phyloP scores from a whole-genome alignment of 2,113 vertebrate genomes.

The Grammomys surdaster region DNA sequence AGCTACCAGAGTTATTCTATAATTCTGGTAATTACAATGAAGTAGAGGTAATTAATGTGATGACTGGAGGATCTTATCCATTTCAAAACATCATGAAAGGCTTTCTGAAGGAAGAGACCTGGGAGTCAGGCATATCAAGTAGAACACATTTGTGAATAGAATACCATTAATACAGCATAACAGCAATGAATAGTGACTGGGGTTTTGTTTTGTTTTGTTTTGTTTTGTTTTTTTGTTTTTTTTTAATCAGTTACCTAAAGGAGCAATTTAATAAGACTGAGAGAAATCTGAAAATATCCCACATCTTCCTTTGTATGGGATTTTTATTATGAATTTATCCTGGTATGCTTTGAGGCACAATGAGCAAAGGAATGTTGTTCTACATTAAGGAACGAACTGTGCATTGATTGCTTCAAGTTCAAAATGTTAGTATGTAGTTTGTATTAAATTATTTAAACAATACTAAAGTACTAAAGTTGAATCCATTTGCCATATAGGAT shows the following conservation, averaged over 20 bases:
- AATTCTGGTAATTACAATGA: conserved; percentile 1
- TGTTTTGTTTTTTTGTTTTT: background rate
- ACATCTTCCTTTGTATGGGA: background rate
- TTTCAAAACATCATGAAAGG: background rate
- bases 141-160: background rate
- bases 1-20: background rate
- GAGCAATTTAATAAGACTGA: background rate
- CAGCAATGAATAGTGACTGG: background rate
- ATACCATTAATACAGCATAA: background rate
- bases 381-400: background rate
- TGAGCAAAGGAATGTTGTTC: background rate
- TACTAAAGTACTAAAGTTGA: background rate
- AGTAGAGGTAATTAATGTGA: background rate
- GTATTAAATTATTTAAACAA: conserved; percentile 25
- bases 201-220: too few species aligned
- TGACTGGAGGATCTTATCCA: background rate
- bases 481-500: background rate
- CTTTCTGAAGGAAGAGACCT: conserved; percentile 18
- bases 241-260: background rate
- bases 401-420: background rate
- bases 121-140: background rate
- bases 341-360: background rate
- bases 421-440: background rate
- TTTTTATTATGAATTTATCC: background rate
- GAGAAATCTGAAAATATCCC: background rate